Conservation (phyloP, 2,888 invertebrate species). For the Microchrysa polita region DNA sequence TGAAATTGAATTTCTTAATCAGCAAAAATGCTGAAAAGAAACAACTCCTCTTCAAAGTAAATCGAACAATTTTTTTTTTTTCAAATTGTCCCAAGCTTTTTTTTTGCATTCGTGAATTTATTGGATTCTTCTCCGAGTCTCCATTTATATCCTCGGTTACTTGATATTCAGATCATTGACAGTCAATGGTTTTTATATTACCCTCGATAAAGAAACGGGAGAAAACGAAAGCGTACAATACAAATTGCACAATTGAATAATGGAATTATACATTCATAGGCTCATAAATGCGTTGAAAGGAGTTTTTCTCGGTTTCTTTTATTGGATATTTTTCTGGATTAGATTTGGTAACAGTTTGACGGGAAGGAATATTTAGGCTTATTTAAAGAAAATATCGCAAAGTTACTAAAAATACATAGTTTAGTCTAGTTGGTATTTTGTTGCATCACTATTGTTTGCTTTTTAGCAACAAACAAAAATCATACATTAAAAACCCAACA, state of each 20-base stretch:
- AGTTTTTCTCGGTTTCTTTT: too few species aligned
- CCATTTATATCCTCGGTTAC: constrained; percentile 1
- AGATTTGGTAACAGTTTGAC: too few species aligned
- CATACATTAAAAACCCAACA: too few species aligned
- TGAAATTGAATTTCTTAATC: constrained; percentile 41
- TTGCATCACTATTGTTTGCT: too few species aligned
- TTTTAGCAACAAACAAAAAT: too few species aligned
- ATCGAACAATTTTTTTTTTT: constrained; percentile 3
- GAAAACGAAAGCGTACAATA: neutral
- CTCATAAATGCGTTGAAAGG: neutral
- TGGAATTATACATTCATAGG: constrained; percentile 17
- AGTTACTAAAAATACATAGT: too few species aligned
- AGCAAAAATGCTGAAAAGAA: neutral
- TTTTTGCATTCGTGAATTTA: constrained; percentile 2
- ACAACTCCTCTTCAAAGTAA: constrained; percentile 30
- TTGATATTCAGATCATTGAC: constrained; percentile 39
- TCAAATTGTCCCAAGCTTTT: neutral
- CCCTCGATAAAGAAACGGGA: neutral
- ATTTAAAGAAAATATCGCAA: too few species aligned
- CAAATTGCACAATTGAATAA: constrained; percentile 28
- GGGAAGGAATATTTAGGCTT: too few species aligned
- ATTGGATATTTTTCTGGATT: too few species aligned
- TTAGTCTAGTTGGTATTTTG: too few species aligned
- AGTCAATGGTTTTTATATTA: constrained; percentile 38
- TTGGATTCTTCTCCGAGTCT: neutral